phyloP scores from a whole-genome alignment of 2,797 vertebrate species.

The Sylvia borin region DNA sequence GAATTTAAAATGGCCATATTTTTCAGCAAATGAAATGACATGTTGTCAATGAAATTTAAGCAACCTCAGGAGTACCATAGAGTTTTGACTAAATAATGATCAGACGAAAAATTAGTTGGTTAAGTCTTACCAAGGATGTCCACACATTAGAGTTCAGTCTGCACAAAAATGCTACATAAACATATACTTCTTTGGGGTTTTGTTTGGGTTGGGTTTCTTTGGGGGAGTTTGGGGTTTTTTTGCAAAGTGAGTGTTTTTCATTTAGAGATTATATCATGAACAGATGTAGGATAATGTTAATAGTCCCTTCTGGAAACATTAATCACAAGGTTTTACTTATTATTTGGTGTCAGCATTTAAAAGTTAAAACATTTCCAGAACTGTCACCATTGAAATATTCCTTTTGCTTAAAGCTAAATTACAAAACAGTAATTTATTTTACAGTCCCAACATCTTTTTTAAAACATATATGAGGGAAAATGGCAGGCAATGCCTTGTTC shows the following conservation, averaged over 20 bases:
- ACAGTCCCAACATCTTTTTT: constrained; percentile 31
- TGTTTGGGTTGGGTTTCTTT: neutral
- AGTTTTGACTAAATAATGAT: constrained; percentile 77
- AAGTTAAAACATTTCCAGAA: constrained; percentile 81
- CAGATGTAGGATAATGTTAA: constrained; percentile 83
- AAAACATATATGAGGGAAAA: constrained; percentile 52
- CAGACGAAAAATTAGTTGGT: constrained; percentile 74
- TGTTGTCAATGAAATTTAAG: constrained; percentile 75
- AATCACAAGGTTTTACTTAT: constrained; percentile 78
- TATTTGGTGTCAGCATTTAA: constrained; percentile 81
- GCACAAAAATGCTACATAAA: constrained; percentile 53
- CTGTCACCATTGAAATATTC: constrained; percentile 78
- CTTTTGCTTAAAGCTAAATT: constrained; percentile 66
- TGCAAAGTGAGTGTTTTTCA: constrained; percentile 72
- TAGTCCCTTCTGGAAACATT: constrained; percentile 81
- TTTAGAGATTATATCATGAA: constrained; percentile 80
- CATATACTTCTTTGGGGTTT: neutral
- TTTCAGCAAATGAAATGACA: constrained; percentile 73
- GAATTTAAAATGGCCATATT: constrained; percentile 69
- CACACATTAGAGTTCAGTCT: constrained; percentile 71
- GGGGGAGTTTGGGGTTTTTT: neutral
- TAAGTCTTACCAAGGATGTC: constrained; percentile 75
- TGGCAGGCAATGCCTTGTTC: neutral
- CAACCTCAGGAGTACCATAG: constrained; percentile 70
- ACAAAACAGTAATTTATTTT: constrained; percentile 68